These are phyloP conservation scores for Ageneiosus marmoratus DNA, from an alignment of 2,113 vertebrate genomes.

Conservation along the genomic window DNA sequence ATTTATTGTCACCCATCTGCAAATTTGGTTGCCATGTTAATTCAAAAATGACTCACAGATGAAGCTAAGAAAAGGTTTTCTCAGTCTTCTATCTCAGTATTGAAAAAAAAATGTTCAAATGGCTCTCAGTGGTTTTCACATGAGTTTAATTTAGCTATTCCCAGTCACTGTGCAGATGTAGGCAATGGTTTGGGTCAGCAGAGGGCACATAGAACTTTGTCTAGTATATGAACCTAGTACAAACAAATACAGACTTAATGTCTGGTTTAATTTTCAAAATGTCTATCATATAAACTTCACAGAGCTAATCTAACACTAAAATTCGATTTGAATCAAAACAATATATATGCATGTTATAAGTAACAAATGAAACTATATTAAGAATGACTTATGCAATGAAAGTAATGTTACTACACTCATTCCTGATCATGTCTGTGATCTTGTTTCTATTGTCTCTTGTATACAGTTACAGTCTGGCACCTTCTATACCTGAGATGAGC, in stretches of 20 bases:
- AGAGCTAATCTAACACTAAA: not conserved
- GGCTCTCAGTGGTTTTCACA: not conserved
- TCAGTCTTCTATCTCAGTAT: not conserved
- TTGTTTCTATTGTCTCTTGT: not conserved
- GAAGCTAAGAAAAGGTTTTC: not conserved
- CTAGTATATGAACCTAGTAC: not conserved
- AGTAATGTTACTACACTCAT: not conserved
- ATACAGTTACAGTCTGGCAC: not conserved
- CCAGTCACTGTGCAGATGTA: not conserved
- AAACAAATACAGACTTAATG: not conserved
- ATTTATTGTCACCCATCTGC: not conserved
- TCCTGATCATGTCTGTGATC: not conserved
- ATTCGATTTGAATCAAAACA: not conserved
- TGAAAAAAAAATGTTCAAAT: not conserved
- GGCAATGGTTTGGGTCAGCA: conserved; percentile 2
- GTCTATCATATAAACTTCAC: not conserved
- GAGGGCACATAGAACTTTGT: conserved; percentile 1
- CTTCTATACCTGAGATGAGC: not conserved
- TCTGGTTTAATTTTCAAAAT: not conserved
- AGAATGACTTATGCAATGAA: not conserved
- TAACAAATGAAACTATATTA: not conserved
- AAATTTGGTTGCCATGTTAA: not conserved
- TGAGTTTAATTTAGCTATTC: not conserved
- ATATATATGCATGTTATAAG: not conserved
- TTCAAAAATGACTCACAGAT: not conserved